Percentiles rank a stretch among this genome's conserved stretches.
These are phyloP conservation scores for Polymixis flavicincta DNA, from an alignment of 2,888 invertebrate genomes.

Conservation along the genomic window DNA sequence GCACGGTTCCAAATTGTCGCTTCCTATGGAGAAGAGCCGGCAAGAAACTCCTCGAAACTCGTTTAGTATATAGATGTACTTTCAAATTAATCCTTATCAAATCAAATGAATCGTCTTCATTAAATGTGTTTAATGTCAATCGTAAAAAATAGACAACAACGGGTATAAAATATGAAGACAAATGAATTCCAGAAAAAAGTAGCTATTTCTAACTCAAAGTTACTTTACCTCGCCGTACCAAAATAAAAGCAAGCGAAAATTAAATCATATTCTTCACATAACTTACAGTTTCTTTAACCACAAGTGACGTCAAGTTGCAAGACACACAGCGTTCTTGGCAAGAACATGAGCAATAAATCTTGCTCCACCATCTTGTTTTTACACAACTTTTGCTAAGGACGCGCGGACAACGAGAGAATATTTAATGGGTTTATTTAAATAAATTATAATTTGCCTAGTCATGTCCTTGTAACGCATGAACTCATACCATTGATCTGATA, in stretches of 20 bases:
- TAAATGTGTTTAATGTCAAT: background rate
- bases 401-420: conserved; percentile 63
- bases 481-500: background rate
- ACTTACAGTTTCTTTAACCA: conserved; percentile 55
- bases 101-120: background rate
- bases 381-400: conserved; percentile 64
- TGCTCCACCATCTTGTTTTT: conserved; percentile 64
- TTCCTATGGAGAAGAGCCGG: no score
- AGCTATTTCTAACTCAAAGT: background rate
- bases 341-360: conserved; percentile 63
- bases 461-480: conserved; percentile 33
- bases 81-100: background rate
- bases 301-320: conserved; percentile 58
- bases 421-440: conserved; percentile 64
- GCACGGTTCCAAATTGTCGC: no score
- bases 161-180: no score
- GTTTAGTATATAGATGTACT: background rate
- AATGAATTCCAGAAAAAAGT: background rate
- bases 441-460: conserved; percentile 61
- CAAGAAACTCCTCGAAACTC: no score
- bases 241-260: conserved; percentile 37
- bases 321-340: conserved; percentile 58
- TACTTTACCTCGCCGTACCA: background rate
- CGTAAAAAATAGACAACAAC: background rate
- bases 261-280: conserved; percentile 49